Percentiles rank a stretch among this genome's conserved stretches.
Conservation (phyloP, 2,113 vertebrate genomes). For the Festucalex cinctus region DNA sequence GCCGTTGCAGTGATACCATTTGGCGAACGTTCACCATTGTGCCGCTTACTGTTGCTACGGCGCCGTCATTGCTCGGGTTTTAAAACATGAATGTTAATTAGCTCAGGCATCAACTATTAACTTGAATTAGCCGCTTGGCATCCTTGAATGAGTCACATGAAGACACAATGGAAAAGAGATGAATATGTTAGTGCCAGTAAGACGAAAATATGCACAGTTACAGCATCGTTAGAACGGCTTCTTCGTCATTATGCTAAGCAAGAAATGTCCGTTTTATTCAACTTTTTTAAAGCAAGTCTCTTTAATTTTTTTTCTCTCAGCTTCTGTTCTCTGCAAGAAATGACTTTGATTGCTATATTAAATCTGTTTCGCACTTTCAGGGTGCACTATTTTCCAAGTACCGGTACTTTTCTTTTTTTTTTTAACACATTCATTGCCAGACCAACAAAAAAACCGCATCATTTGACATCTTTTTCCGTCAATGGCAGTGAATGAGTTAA, state of each 20-base stretch:
- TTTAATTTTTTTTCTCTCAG: slow-evolving; percentile 67
- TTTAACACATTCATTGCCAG: too few species aligned
- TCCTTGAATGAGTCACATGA: slow-evolving; percentile 61
- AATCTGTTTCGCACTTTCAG: slow-evolving; percentile 39
- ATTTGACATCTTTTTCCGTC: too few species aligned
- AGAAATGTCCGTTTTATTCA: slow-evolving; percentile 25
- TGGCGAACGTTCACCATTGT: slow-evolving; percentile 67
- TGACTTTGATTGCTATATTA: slow-evolving; percentile 62
- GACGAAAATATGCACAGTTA: slow-evolving; percentile 43
- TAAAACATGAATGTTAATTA: slow-evolving; percentile 54
- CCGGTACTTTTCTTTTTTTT: too few species aligned
- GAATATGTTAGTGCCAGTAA: slow-evolving; percentile 26
- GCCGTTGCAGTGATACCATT: slow-evolving; percentile 62
- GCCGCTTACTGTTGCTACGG: slow-evolving; percentile 44
- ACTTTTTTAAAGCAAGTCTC: slow-evolving; percentile 34
- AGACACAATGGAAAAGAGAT: slow-evolving; percentile 39
- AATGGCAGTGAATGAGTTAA: too few species aligned
- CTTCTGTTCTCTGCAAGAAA: slow-evolving; percentile 55
- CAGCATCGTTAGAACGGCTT: slow-evolving; percentile 56
- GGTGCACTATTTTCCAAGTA: slow-evolving; percentile 3
- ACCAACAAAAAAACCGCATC: too few species aligned
- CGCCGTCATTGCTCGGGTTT: slow-evolving; percentile 54
- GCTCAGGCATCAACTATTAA: slow-evolving; percentile 49
- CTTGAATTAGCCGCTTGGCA: slow-evolving; percentile 44
- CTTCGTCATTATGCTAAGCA: slow-evolving; percentile 58